Conservation (phyloP, 2,888 invertebrate genomes). For the Hydriomena furcata region DNA sequence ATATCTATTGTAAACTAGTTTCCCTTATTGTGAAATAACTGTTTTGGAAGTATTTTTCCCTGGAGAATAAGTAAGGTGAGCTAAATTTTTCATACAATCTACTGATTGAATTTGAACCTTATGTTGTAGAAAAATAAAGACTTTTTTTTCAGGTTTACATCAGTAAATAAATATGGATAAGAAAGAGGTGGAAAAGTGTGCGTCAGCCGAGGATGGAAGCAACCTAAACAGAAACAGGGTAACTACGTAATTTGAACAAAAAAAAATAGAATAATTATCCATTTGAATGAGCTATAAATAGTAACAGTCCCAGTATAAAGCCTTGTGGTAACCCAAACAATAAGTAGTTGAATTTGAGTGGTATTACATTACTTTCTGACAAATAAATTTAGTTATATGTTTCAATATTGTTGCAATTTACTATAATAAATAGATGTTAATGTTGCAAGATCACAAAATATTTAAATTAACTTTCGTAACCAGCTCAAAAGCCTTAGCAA, state of each 20-base stretch:
- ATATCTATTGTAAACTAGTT: constrained; percentile 47
- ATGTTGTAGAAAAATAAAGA: not conserved
- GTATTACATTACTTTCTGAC: no score
- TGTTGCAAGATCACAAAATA: no score
- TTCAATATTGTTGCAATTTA: no score
- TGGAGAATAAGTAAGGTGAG: constrained; percentile 49
- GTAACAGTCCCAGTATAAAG: not conserved
- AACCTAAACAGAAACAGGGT: constrained; percentile 69
- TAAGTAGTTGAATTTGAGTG: no score
- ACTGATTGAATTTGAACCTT: not conserved
- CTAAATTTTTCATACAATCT: constrained; percentile 20
- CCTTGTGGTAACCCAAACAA: constrained; percentile 1
- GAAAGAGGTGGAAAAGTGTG: constrained; percentile 55
- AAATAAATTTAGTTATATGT: no score
- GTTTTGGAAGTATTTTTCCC: constrained; percentile 47
- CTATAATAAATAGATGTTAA: no score
- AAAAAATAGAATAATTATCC: no score
- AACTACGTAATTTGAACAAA: constrained; percentile 22
- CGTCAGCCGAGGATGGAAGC: constrained; percentile 56
- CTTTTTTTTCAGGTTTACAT: constrained; percentile 21
- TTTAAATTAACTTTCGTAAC: not conserved
- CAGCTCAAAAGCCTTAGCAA: constrained; percentile 9
- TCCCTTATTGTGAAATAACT: constrained; percentile 39
- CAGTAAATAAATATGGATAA: constrained; percentile 61
- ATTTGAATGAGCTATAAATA: not conserved